phyloP scores from a whole-genome alignment of 1,140 invertebrate genomes.

The Sipha flava region DNA sequence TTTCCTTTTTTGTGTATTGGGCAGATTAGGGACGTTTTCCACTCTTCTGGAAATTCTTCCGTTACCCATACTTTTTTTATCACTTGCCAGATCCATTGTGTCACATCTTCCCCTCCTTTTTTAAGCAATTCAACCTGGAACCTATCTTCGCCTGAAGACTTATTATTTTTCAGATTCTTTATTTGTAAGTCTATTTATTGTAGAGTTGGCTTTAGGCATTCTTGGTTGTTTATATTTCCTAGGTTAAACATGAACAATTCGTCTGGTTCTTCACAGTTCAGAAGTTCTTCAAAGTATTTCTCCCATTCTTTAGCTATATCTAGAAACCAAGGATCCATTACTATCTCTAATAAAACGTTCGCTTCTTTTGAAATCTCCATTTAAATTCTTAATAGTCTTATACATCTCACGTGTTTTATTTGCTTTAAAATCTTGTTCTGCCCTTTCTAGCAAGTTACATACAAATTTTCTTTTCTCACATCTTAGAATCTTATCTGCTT shows the following conservation, averaged over 20 bases:
- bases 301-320: too few species aligned
- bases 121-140: slow-evolving; percentile 38
- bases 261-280: slow-evolving; percentile 28
- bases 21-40: slow-evolving; percentile 36
- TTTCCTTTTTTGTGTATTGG: slow-evolving; percentile 40
- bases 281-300: too few species aligned
- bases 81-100: not conserved
- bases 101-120: slow-evolving; percentile 10
- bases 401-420: too few species aligned
- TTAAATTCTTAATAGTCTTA: slow-evolving; percentile 29
- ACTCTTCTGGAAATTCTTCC: slow-evolving; percentile 37
- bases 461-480: slow-evolving; percentile 32
- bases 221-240: too few species aligned
- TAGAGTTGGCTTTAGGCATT: not conserved
- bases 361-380: slow-evolving; percentile 26
- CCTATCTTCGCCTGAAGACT: slow-evolving; percentile 37
- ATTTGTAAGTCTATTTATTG: slow-evolving; percentile 29
- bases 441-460: slow-evolving; percentile 11
- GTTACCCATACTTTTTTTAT: slow-evolving; percentile 28
- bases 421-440: too few species aligned
- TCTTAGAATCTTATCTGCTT: slow-evolving; percentile 27
- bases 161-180: slow-evolving; percentile 35
- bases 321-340: slow-evolving; percentile 27
- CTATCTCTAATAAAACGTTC: slow-evolving; percentile 20
- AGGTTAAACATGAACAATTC: too few species aligned